These are phyloP conservation scores for Pelmatolapia mariae DNA, from an alignment of 2,113 vertebrate species.

Conservation along the genomic window DNA sequence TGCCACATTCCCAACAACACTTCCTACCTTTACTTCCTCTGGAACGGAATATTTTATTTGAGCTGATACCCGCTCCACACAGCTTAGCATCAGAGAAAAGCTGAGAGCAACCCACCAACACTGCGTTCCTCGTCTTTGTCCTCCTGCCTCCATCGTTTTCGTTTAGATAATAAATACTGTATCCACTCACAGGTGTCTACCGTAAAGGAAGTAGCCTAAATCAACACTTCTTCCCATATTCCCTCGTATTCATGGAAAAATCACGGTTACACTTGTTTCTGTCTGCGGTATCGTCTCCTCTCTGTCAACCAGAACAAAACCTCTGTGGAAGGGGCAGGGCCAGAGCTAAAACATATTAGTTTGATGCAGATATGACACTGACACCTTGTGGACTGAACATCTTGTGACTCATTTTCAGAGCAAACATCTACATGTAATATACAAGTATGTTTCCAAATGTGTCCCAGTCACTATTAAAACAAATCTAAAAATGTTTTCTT, in stretches of 20 bases:
- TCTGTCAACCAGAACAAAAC: slow-evolving; percentile 8
- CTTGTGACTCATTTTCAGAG: not conserved
- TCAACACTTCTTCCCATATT: not conserved
- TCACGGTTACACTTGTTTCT: not conserved
- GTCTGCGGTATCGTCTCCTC: not conserved
- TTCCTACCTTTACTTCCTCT: slow-evolving; percentile 19
- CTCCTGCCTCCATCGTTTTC: slow-evolving; percentile 18
- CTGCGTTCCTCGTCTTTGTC: slow-evolving; percentile 41
- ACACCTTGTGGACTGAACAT: slow-evolving; percentile 31
- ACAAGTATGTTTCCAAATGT: not conserved
- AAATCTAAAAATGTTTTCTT: not conserved
- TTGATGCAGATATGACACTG: slow-evolving; percentile 24
- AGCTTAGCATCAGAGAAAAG: slow-evolving; percentile 25
- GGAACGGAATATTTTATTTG: slow-evolving; percentile 67
- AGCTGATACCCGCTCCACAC: slow-evolving; percentile 7
- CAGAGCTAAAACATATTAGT: not conserved
- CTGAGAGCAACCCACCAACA: slow-evolving; percentile 1
- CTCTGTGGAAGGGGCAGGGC: slow-evolving; percentile 8
- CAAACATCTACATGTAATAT: not conserved
- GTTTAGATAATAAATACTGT: not conserved
- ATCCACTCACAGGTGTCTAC: not conserved
- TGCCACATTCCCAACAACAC: slow-evolving; percentile 61
- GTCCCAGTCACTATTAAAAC: not conserved
- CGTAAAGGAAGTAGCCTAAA: not conserved
- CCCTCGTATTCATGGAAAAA: rapidly evolving